phyloP scores from a whole-genome alignment of 1,140 invertebrate genomes.

The Leptinotarsa texana region DNA sequence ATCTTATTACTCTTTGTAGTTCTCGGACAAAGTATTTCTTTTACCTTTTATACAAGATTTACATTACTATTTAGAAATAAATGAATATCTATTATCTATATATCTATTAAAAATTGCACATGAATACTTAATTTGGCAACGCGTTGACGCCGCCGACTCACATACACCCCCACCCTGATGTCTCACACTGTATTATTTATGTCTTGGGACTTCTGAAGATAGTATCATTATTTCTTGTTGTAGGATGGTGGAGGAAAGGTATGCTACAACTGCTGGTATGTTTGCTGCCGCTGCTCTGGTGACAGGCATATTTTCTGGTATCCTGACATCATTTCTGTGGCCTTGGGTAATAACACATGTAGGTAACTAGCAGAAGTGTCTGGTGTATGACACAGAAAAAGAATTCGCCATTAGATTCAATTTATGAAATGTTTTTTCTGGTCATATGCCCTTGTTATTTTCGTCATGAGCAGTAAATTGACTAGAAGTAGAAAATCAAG shows the following conservation, averaged over 20 bases:
- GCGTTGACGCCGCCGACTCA: too few relatives aligned
- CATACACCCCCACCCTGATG: too few relatives aligned
- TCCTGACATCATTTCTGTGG: conserved; percentile 76
- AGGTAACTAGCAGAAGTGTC: conserved; percentile 55
- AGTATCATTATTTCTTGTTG: conserved; percentile 43
- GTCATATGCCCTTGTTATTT: conserved; percentile 40
- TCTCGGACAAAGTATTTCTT: too few relatives aligned
- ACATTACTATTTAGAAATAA: too few relatives aligned
- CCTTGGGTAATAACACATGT: conserved; percentile 63
- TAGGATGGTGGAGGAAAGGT: conserved; percentile 80
- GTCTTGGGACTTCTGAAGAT: too few relatives aligned
- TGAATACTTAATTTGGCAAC: too few relatives aligned
- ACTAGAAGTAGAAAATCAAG: conserved; percentile 22
- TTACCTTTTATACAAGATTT: too few relatives aligned
- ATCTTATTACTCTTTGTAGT: too few relatives aligned
- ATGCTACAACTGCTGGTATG: conserved; percentile 91
- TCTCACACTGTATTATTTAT: too few relatives aligned
- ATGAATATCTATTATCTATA: too few relatives aligned
- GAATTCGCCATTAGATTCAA: conserved; percentile 46
- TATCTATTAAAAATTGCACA: too few relatives aligned
- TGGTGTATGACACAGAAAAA: conserved; percentile 53
- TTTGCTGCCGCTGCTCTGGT: conserved; percentile 89
- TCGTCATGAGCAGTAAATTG: conserved; percentile 11
- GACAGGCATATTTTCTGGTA: conserved; percentile 84
- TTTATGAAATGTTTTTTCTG: conserved; percentile 36